Evolutionary conservation across 2,113 vertebrate genomes (phyloP).

Genomic region (Tympanuchus pallidicinctus): DNA sequence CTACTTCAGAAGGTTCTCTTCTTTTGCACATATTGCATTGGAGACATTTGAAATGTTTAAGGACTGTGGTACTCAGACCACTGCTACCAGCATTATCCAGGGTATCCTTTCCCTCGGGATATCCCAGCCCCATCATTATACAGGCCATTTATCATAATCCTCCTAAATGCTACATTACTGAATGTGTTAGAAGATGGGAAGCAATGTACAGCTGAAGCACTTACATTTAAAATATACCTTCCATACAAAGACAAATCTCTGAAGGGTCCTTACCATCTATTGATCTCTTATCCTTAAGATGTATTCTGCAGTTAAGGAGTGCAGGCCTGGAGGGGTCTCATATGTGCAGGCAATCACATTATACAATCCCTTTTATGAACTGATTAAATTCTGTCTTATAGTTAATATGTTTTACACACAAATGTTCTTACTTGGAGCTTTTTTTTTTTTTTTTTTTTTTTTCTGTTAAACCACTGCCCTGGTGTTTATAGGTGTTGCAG

Average conservation of each 20-base stretch:
- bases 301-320: constrained; percentile 10
- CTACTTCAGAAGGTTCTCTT: neutral
- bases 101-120: neutral
- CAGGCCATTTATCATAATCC: neutral
- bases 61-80: neutral
- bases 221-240: neutral
- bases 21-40: neutral
- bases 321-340: constrained; percentile 30
- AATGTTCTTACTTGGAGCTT: neutral
- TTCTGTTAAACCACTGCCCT: neutral
- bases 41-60: neutral
- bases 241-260: neutral
- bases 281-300: constrained; percentile 49
- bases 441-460: neutral
- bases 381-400: constrained; percentile 52
- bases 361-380: constrained; percentile 52
- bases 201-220: neutral
- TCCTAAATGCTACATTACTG: neutral
- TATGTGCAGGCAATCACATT: constrained; percentile 35
- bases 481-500: neutral
- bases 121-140: neutral
- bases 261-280: constrained; percentile 36
- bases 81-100: neutral
- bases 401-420: constrained; percentile 30
- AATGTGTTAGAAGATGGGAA: neutral